These are phyloP conservation scores for Gobio gobio DNA, from an alignment of 2,113 vertebrate genomes.

Conservation along the genomic window DNA sequence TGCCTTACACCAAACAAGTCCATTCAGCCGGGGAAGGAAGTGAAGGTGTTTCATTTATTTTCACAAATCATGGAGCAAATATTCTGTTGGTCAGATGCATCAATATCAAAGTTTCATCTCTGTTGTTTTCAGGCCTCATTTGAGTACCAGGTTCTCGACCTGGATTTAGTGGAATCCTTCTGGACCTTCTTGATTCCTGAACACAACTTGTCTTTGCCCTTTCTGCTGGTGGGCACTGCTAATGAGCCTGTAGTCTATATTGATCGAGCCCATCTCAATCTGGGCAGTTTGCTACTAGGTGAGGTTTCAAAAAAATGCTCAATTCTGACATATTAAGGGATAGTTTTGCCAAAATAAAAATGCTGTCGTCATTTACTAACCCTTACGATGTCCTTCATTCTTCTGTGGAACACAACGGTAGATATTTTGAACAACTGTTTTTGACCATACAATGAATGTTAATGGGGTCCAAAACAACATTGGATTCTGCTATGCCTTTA, in stretches of 20 bases:
- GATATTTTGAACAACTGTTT: neutral
- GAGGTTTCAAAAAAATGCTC: slow-evolving; percentile 44
- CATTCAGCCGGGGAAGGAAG: slow-evolving; percentile 81
- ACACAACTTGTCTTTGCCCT: slow-evolving; percentile 79
- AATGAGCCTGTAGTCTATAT: slow-evolving; percentile 82
- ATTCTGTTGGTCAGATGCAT: neutral
- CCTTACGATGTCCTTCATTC: neutral
- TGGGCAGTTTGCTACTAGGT: slow-evolving; percentile 83
- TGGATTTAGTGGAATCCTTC: slow-evolving; percentile 82
- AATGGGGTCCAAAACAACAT: neutral
- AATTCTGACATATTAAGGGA: neutral
- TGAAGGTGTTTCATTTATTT: slow-evolving; percentile 73
- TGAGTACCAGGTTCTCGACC: slow-evolving; percentile 77
- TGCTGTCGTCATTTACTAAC: neutral
- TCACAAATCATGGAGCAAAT: neutral
- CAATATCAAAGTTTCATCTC: neutral
- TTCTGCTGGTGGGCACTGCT: slow-evolving; percentile 83
- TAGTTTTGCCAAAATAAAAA: neutral
- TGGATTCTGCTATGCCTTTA: neutral
- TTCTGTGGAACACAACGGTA: neutral
- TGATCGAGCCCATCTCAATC: slow-evolving; percentile 80
- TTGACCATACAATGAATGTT: neutral
- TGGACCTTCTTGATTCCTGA: slow-evolving; percentile 86
- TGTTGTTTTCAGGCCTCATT: slow-evolving; percentile 78
- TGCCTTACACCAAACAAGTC: slow-evolving; percentile 80